Conservation (phyloP, 2,797 vertebrate genomes). For the Neoniphon sammara region DNA sequence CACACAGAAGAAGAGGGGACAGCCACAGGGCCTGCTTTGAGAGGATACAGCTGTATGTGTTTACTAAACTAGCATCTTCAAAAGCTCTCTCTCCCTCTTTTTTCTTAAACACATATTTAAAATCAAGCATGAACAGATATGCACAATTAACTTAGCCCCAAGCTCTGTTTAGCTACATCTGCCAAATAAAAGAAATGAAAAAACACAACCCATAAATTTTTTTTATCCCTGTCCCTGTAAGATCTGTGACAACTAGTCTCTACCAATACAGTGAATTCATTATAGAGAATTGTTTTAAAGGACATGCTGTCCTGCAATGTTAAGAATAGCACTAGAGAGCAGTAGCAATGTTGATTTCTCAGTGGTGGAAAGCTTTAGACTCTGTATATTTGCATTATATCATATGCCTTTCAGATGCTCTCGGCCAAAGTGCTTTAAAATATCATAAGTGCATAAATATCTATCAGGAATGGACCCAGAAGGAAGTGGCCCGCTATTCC, state of each 20-base stretch:
- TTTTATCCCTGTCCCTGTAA: slow-evolving; percentile 19
- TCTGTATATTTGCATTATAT: slow-evolving; percentile 31
- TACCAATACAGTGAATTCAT: not conserved
- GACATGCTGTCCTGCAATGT: slow-evolving; percentile 20
- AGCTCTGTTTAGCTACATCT: slow-evolving; percentile 62
- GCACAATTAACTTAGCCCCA: slow-evolving; percentile 67
- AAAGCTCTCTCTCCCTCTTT: slow-evolving; percentile 31
- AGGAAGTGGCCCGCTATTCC: slow-evolving; percentile 22
- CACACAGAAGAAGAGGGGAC: slow-evolving; percentile 47
- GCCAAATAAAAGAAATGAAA: slow-evolving; percentile 53
- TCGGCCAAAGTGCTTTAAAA: slow-evolving; percentile 31
- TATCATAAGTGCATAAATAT: slow-evolving; percentile 26
- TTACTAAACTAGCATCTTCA: slow-evolving; percentile 57
- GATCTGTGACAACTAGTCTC: slow-evolving; percentile 18
- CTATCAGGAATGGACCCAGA: slow-evolving; percentile 29
- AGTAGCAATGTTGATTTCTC: slow-evolving; percentile 30
- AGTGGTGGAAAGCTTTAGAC: slow-evolving; percentile 13
- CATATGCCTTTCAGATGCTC: slow-evolving; percentile 15
- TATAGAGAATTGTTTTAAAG: slow-evolving; percentile 20
- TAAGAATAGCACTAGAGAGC: slow-evolving; percentile 1
- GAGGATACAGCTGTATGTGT: slow-evolving; percentile 69
- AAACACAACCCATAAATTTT: slow-evolving; percentile 35
- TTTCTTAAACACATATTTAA: slow-evolving; percentile 48
- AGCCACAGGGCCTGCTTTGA: slow-evolving; percentile 61
- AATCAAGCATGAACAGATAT: slow-evolving; percentile 69